phyloP scores from a whole-genome alignment of 1,140 invertebrate species.

The Asobara japonica region DNA sequence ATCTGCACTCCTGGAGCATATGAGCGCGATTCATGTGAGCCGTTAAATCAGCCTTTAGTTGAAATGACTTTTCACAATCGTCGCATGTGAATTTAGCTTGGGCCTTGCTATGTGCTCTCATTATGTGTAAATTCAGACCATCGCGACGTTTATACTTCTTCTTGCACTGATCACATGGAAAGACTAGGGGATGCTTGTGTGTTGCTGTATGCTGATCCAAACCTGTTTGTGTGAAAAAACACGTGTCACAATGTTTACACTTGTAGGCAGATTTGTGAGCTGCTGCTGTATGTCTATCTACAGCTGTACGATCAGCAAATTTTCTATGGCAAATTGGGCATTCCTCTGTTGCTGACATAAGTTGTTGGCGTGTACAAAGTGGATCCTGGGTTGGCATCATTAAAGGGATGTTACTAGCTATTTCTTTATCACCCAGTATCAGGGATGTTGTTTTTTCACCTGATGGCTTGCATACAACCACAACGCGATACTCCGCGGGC shows the following conservation, averaged over 20 bases:
- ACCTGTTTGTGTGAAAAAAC: neutral
- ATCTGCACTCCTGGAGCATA: neutral
- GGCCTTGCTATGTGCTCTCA: neutral
- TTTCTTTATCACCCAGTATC: conserved; percentile 2
- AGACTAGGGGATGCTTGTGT: neutral
- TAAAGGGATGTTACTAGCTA: neutral
- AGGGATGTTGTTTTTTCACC: conserved; percentile 13
- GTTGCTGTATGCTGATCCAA: neutral
- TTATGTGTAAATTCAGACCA: neutral
- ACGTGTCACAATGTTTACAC: neutral
- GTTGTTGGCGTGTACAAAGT: neutral
- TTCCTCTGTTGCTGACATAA: neutral
- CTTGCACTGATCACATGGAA: neutral
- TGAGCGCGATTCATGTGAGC: conserved; percentile 9
- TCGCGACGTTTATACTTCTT: neutral
- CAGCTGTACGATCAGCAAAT: neutral
- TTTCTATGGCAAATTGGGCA: neutral
- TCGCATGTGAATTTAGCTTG: neutral
- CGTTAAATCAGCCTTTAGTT: neutral
- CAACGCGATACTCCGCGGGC: neutral
- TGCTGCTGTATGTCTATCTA: neutral
- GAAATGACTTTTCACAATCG: neutral
- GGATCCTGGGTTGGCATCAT: neutral
- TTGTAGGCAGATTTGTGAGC: conserved; percentile 6
- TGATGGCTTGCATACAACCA: neutral